phyloP scores from a whole-genome alignment of 1,140 invertebrate genomes.

The Drosophila biarmipes region DNA sequence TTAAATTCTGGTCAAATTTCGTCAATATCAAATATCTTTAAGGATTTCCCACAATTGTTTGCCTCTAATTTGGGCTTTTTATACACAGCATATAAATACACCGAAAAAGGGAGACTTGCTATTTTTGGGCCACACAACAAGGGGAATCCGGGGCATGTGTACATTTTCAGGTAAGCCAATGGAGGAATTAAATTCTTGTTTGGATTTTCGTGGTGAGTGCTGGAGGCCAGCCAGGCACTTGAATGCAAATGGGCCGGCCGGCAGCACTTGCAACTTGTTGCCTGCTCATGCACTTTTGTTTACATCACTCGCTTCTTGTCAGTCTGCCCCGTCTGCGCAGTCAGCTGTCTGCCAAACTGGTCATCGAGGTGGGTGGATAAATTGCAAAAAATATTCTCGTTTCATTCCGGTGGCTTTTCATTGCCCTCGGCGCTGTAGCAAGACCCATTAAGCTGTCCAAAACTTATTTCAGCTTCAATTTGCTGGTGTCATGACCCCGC shows the following conservation, averaged over 20 bases:
- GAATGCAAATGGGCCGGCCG: conserved; percentile 29
- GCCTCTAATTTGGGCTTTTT: conserved; percentile 1
- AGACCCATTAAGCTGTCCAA: conserved; percentile 61
- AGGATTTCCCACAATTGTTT: conserved; percentile 12
- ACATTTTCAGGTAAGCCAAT: conserved; percentile 14
- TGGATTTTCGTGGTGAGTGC: conserved; percentile 18
- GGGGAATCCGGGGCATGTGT: conserved; percentile 13
- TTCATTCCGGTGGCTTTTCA: conserved; percentile 37
- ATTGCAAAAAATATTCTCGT: conserved; percentile 32
- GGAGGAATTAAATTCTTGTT: conserved; percentile 39
- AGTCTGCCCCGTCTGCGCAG: background rate
- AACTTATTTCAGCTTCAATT: conserved; percentile 73
- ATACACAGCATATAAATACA: conserved; percentile 3
- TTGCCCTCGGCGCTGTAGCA: conserved; percentile 22
- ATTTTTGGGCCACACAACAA: conserved; percentile 40
- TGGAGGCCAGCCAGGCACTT: conserved; percentile 29
- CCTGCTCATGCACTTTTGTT: conserved; percentile 41
- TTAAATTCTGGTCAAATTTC: background rate
- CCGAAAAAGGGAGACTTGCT: background rate
- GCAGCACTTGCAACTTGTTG: conserved; percentile 54
- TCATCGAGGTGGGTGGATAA: conserved; percentile 9
- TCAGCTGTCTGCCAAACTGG: conserved; percentile 27
- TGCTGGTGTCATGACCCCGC: conserved; percentile 72
- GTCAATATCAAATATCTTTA: conserved; percentile 5
- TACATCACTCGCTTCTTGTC: conserved; percentile 33